Conservation (phyloP, 1,140 invertebrate genomes). For the Trachymyrmex cornetzi region DNA sequence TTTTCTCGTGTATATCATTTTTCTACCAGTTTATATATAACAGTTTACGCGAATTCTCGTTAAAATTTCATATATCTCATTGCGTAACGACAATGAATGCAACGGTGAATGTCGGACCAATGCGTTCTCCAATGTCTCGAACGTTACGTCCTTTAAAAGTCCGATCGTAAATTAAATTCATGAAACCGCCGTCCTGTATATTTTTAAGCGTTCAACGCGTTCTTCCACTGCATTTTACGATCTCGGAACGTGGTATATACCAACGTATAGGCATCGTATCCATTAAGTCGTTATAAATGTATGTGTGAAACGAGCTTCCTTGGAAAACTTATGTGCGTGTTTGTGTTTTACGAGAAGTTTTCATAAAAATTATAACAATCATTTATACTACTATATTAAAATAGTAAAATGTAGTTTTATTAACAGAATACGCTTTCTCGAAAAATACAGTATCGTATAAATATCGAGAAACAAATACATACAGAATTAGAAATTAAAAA, state of each 20-base stretch:
- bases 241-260: not conserved
- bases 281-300: conserved; percentile 19
- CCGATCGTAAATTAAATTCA: conserved; percentile 50
- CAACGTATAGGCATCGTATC: not conserved
- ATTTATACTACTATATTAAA: not conserved
- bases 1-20: not conserved
- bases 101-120: not conserved
- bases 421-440: not conserved
- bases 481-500: not conserved
- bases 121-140: not conserved
- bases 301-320: not conserved
- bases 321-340: not conserved
- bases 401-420: not conserved
- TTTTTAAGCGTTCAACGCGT: conserved; percentile 45
- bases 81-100: not conserved
- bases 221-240: conserved; percentile 28
- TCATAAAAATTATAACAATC: not conserved
- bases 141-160: conserved; percentile 20
- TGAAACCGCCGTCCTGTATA: conserved; percentile 44
- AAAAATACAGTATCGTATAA: not conserved
- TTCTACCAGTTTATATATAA: not conserved
- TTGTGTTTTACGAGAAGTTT: not conserved
- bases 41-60: not conserved
- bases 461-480: not conserved
- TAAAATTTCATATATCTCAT: conserved; percentile 23